Conservation (phyloP, 2,797 vertebrate genomes). For the Carduelis carduelis region DNA sequence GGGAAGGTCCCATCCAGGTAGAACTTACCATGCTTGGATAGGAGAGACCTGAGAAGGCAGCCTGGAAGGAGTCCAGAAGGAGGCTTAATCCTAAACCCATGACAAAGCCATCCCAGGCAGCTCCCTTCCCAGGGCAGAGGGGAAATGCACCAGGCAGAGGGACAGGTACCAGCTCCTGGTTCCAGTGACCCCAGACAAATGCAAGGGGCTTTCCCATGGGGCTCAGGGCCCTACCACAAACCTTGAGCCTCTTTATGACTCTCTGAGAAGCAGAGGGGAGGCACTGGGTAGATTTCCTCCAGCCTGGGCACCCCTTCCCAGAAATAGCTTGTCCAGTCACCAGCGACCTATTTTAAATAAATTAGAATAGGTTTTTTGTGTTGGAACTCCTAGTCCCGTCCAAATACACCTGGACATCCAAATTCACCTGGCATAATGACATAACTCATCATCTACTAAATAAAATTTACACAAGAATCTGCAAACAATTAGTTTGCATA, state of each 20-base stretch:
- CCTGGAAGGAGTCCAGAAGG: neutral
- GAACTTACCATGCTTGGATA: rapidly evolving
- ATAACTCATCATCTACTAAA: neutral
- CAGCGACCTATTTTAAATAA: neutral
- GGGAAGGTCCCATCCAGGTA: neutral
- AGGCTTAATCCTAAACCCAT: neutral
- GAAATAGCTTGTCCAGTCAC: neutral
- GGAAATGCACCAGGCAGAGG: neutral
- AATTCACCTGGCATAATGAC: neutral
- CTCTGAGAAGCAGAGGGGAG: neutral
- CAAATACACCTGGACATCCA: neutral
- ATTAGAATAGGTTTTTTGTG: neutral
- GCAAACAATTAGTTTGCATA: neutral
- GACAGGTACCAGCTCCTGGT: neutral
- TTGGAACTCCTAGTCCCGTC: neutral
- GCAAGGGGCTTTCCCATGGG: neutral
- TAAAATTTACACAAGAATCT: neutral
- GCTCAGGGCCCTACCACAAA: neutral
- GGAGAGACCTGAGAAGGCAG: neutral
- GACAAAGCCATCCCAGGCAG: neutral
- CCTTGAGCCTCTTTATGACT: neutral
- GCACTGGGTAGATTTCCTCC: neutral
- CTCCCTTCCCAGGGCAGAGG: neutral
- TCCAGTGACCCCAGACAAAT: neutral
- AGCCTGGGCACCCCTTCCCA: neutral